A percentile compares a stretch with the other conserved stretches of the same genome.
phyloP scores from a whole-genome alignment of 1,140 invertebrate genomes.

The Drosophila triauraria region DNA sequence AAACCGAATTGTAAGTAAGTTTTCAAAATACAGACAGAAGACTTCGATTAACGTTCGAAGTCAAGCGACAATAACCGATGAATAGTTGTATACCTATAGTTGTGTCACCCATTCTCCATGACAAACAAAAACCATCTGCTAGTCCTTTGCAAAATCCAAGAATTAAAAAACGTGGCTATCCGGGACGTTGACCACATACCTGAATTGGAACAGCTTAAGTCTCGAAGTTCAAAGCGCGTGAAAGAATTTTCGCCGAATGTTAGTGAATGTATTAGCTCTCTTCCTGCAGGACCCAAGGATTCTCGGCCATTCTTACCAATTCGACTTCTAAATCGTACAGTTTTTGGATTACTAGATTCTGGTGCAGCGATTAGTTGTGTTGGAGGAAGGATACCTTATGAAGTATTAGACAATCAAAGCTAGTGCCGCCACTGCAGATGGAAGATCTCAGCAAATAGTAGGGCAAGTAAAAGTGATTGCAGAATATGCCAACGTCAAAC shows the following conservation, averaged over 20 bases:
- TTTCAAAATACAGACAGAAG: conserved; percentile 8
- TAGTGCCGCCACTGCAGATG: no score
- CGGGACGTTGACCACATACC: not conserved
- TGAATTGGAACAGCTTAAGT: not conserved
- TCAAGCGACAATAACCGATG: conserved; percentile 10
- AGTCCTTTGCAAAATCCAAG: not conserved
- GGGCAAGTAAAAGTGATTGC: no score
- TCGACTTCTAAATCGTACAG: conserved; percentile 6
- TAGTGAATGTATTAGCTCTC: not conserved
- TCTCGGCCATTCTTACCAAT: not conserved
- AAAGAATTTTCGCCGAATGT: conserved; percentile 6
- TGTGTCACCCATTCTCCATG: not conserved
- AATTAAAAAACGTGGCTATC: not conserved
- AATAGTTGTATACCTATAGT: not conserved
- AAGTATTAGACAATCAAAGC: not conserved
- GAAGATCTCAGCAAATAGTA: no score
- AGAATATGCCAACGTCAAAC: no score
- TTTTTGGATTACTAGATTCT: not conserved
- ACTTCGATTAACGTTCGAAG: not conserved
- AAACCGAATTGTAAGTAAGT: conserved; percentile 9
- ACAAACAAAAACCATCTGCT: not conserved
- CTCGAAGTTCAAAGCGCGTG: not conserved
- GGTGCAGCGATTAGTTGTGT: not conserved
- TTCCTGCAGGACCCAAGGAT: not conserved
- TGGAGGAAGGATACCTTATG: not conserved